Evolutionary conservation across 2,888 invertebrate species (phyloP).

Genomic region (Xanthorhoe spadicearia): DNA sequence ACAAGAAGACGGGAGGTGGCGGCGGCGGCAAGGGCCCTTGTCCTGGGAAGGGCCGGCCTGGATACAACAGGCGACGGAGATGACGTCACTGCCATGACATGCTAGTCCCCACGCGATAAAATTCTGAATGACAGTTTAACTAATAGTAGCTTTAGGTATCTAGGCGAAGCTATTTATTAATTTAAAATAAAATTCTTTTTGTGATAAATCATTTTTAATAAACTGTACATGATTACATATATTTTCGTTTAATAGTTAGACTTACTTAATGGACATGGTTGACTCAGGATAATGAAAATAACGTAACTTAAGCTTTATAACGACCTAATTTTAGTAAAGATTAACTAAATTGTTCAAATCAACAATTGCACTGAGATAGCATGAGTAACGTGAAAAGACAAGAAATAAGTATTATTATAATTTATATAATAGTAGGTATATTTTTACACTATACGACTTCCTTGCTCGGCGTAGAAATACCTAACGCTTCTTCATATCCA

Average conservation of each 20-base stretch:
- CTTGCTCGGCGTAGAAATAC: constrained; percentile 96
- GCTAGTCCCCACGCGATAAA: constrained; percentile 8
- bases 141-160: not conserved
- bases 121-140: not conserved
- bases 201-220: constrained; percentile 72
- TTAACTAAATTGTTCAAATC: constrained; percentile 74
- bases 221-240: constrained; percentile 78
- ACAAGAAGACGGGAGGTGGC: constrained; percentile 41
- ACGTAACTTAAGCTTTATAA: constrained; percentile 58
- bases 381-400: constrained; percentile 60
- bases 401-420: constrained; percentile 40
- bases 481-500: constrained; percentile 95
- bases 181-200: constrained; percentile 41
- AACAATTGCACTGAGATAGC: constrained; percentile 79
- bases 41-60: constrained; percentile 3
- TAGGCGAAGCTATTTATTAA: constrained; percentile 8
- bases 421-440: constrained; percentile 37
- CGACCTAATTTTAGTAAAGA: constrained; percentile 55
- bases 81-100: constrained; percentile 6
- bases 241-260: constrained; percentile 43
- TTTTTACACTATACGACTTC: constrained; percentile 86
- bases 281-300: constrained; percentile 68
- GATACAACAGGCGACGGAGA: constrained; percentile 13
- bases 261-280: constrained; percentile 75
- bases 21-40: constrained; percentile 38